Base-by-base conservation (phyloP, 2,797 vertebrate species). In the Micromesistius poutassou region DNA sequence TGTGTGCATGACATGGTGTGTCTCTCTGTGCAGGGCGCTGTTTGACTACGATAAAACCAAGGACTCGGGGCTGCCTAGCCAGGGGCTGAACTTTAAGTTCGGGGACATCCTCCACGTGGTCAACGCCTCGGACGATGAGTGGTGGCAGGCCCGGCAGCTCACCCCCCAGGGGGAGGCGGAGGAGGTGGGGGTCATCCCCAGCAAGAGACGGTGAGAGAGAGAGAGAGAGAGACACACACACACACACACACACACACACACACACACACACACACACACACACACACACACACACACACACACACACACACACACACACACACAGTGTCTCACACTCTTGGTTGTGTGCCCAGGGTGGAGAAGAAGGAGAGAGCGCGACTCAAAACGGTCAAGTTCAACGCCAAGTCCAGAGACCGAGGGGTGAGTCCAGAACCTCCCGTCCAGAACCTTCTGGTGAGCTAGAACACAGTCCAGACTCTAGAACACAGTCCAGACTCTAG, bases 381-480 rank as follows among this genome's bases (percentile, higher is more conserved):
- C 93, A 99, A 99, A 95, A 99, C 97, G 0, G 98, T 99, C 86
- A 99, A 99, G 90, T 99, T 99, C 88, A 99, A 99, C 92, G 94
- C 98, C 50, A 98, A 97, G 93, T 93, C 96, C 73, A 94, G 96
- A 84, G 97, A 98, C 79, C 94, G 97, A 95, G 96, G 95, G 96
- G 98, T 99, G 91, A 97, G 97, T 96, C 12, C 2, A 19, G 28
- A 9, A 46, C 7, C n/a, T n/a, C 12, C 55, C 7, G 55, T 25
- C 55, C 16, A 25, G 55, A 62, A n/a, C 55, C 22, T 25, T 62
- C 55, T 62, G 55, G 16, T 22, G 4, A 22, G 16, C 50, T 55
- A 55, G 55, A 2, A 62, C 55, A 22, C 46, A 55, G 46, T 55
- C 16, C 19, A 55, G 4, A 55, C 16, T 22, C 16, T 22, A 42